A percentile compares a stretch with the other conserved stretches of the same genome.
These are phyloP conservation scores for Andrena fulva DNA, from an alignment of 2,888 invertebrate genomes.

Conservation along the genomic window DNA sequence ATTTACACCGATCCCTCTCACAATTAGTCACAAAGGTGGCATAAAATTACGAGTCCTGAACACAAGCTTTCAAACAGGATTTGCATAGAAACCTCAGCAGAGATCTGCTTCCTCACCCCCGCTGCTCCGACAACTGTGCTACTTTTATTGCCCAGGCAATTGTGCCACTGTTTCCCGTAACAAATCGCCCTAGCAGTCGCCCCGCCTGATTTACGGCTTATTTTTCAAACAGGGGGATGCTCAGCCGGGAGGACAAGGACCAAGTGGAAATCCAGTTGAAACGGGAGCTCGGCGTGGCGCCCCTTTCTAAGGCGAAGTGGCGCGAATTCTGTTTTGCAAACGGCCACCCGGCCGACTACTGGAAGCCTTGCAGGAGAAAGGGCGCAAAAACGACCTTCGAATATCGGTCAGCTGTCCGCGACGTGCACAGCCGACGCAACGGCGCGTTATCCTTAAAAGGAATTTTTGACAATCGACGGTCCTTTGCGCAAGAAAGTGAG, in stretches of 20 bases:
- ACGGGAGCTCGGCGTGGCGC: constrained; percentile 66
- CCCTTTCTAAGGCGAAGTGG: constrained; percentile 47
- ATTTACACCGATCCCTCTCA: no score
- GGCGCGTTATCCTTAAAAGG: constrained; percentile 15
- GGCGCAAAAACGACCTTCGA: constrained; percentile 33
- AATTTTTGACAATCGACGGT: background rate
- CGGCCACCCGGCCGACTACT: constrained; percentile 34
- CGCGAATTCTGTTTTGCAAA: constrained; percentile 58
- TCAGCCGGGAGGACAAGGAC: constrained; percentile 7
- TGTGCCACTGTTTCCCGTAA: constrained; percentile 63
- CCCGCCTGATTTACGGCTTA: constrained; percentile 54
- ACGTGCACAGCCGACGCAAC: background rate
- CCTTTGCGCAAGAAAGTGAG: background rate
- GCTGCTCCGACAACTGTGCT: constrained; percentile 23
- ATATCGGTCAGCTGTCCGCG: constrained; percentile 54
- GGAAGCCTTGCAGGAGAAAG: constrained; percentile 36
- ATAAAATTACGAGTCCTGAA: constrained; percentile 14
- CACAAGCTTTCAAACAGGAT: background rate
- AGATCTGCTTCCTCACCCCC: constrained; percentile 16
- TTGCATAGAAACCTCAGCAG: background rate
- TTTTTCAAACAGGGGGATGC: constrained; percentile 2
- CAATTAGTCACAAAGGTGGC: background rate
- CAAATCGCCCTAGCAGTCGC: constrained; percentile 46
- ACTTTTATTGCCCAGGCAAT: constrained; percentile 32
- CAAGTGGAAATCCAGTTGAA: constrained; percentile 46